Conservation (phyloP, 2,113 vertebrate genomes). For the Ageneiosus marmoratus region DNA sequence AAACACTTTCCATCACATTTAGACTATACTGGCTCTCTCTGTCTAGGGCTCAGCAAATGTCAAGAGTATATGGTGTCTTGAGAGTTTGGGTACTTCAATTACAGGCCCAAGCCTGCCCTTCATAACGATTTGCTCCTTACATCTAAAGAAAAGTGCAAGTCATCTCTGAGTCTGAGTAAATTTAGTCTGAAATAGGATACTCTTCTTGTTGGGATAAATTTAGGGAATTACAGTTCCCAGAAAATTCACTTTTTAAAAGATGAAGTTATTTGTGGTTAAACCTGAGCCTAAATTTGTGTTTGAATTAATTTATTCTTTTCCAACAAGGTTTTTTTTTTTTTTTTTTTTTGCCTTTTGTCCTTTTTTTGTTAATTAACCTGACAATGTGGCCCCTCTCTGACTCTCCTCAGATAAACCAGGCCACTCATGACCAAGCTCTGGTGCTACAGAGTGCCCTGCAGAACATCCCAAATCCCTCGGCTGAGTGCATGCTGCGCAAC, state of each 20-base stretch:
- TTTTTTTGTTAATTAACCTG: neutral
- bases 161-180: neutral
- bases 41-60: conserved; percentile 49
- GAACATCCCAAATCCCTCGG: conserved; percentile 98
- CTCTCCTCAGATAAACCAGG: conserved; percentile 87
- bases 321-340: neutral
- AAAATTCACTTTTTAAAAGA: neutral
- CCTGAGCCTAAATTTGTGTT: neutral
- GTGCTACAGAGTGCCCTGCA: conserved; percentile 97
- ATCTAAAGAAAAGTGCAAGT: neutral
- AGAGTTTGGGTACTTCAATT: neutral
- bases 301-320: neutral
- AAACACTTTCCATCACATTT: conserved; percentile 37
- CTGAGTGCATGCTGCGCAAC: conserved; percentile 98
- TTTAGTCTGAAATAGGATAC: neutral
- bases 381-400: neutral
- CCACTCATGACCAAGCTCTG: conserved; percentile 96
- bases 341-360: too few relatives aligned
- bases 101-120: conserved; percentile 4
- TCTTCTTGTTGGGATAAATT: neutral
- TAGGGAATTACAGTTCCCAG: neutral
- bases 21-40: conserved; percentile 14
- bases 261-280: neutral
- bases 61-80: conserved; percentile 54
- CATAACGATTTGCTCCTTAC: neutral